Conservation (phyloP, 1,140 invertebrate genomes). For the Zaprionus kolodkinae region DNA sequence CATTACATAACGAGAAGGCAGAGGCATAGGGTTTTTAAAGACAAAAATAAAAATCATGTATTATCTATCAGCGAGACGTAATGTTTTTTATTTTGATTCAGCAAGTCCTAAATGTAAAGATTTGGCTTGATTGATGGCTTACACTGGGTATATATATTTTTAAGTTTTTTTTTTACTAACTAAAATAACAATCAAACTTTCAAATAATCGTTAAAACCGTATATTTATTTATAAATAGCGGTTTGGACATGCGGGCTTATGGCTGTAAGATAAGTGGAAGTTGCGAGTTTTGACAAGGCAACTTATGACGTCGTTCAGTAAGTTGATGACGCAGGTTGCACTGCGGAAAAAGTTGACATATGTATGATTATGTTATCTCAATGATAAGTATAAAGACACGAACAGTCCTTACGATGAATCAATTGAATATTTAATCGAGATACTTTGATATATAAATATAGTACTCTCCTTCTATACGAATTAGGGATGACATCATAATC, state of each 20-base stretch:
- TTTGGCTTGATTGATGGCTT: too few species aligned
- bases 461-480: background rate
- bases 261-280: background rate
- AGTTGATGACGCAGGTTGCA: background rate
- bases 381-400: background rate
- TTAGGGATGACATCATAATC: background rate
- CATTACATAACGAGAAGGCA: too few species aligned
- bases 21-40: too few species aligned
- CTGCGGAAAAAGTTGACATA: background rate
- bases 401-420: background rate
- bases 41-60: too few species aligned
- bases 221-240: constrained; percentile 2
- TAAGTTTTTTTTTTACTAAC: too few species aligned
- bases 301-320: background rate
- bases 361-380: background rate
- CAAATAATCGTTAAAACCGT: background rate
- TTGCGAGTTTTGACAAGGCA: background rate
- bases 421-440: background rate
- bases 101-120: too few species aligned
- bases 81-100: too few species aligned
- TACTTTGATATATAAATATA: background rate
- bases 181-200: too few species aligned
- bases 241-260: background rate
- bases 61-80: too few species aligned
- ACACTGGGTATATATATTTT: too few species aligned